Conservation (phyloP, 2,113 vertebrate species). For the Peromyscus maniculatus region DNA sequence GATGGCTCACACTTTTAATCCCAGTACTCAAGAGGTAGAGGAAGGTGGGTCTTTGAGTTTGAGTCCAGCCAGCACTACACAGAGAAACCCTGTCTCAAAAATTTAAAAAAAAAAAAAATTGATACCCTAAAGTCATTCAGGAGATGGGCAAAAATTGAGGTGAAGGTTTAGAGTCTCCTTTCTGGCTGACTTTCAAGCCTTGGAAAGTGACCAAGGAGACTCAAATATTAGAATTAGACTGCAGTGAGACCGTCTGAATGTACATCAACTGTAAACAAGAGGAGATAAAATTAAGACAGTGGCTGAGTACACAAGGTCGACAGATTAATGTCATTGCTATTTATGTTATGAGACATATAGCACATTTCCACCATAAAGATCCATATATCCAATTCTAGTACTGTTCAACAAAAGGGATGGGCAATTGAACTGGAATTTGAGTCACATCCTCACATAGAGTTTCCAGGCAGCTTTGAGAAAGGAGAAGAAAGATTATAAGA, state of each 20-base stretch:
- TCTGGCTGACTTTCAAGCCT: neutral
- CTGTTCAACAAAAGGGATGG: neutral
- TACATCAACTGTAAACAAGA: neutral
- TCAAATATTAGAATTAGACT: neutral
- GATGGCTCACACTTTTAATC: neutral
- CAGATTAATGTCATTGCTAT: neutral
- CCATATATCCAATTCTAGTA: neutral
- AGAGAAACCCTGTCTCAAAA: neutral
- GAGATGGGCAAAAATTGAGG: neutral
- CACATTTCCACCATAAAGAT: neutral
- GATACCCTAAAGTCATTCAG: neutral
- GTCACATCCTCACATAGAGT: neutral
- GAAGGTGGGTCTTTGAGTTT: neutral
- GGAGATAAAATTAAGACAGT: neutral
- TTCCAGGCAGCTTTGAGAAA: neutral
- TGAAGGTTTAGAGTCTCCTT: neutral
- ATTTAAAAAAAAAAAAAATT: neutral
- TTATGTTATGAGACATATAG: neutral
- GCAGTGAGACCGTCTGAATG: neutral
- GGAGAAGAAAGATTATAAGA: neutral
- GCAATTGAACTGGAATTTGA: neutral
- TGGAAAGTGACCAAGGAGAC: neutral
- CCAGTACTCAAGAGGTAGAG: neutral
- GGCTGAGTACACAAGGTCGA: too few species aligned
- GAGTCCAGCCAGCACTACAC: neutral